Conservation (phyloP, 2,797 vertebrate genomes). For the Myoxocephalus aenaeus region DNA sequence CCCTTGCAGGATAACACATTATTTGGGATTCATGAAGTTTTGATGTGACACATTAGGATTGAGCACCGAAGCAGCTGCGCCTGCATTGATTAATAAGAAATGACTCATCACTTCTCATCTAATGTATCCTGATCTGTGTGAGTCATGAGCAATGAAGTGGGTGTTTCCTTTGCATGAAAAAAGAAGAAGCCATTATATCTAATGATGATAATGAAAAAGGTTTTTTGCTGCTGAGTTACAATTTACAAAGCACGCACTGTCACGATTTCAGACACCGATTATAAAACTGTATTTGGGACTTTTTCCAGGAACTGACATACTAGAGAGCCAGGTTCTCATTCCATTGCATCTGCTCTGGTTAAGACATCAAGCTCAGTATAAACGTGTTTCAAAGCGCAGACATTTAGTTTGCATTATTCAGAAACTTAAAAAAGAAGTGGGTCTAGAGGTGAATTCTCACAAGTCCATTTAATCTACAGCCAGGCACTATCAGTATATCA, state of each 20-base stretch:
- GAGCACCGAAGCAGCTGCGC: conserved; percentile 36
- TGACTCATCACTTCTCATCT: conserved; percentile 69
- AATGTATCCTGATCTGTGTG: conserved; percentile 34
- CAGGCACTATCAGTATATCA: not conserved
- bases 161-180: conserved; percentile 24
- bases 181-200: conserved; percentile 34
- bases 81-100: conserved; percentile 55
- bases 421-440: not conserved
- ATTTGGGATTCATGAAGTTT: conserved; percentile 41
- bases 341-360: conserved; percentile 5
- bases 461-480: conserved; percentile 23
- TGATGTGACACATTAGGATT: conserved; percentile 44
- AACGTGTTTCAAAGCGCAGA: not conserved
- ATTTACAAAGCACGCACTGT: conserved; percentile 28
- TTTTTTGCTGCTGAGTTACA: conserved; percentile 15
- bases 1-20: conserved; percentile 10
- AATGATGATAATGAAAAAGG: conserved; percentile 30
- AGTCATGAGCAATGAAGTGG: conserved; percentile 57
- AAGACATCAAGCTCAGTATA: conserved; percentile 11
- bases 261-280: not conserved
- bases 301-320: not conserved
- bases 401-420: not conserved
- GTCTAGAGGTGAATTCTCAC: conserved; percentile 20
- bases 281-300: not conserved
- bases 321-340: not conserved